These are phyloP conservation scores for Esox niger DNA, from an alignment of 2,113 vertebrate genomes.

Conservation along the genomic window DNA sequence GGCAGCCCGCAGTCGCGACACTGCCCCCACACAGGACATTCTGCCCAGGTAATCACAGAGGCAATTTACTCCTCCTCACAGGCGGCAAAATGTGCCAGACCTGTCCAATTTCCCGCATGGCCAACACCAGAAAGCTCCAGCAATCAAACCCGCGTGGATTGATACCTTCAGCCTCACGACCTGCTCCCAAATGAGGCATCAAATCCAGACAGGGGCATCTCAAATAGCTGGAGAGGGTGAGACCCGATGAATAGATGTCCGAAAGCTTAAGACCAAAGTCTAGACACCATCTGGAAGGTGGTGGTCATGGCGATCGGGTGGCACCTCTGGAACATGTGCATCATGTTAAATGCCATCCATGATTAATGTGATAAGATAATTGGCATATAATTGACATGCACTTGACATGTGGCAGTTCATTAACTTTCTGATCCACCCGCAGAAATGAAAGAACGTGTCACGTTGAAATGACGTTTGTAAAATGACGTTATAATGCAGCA, in stretches of 20 bases:
- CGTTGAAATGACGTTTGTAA: not conserved
- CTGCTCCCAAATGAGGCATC: too few relatives aligned
- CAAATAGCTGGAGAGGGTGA: constrained; percentile 6
- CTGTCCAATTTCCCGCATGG: constrained; percentile 28
- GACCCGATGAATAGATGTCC: constrained; percentile 18
- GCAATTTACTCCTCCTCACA: constrained; percentile 23
- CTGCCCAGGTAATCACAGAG: constrained; percentile 29
- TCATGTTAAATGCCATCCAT: constrained; percentile 16
- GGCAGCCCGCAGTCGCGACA: constrained; percentile 6
- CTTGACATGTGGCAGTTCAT: not conserved
- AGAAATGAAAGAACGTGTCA: not conserved
- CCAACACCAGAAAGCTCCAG: constrained; percentile 25
- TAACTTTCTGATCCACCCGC: not conserved
- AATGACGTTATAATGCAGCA: not conserved
- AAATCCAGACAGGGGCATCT: too few relatives aligned
- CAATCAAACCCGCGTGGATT: constrained; percentile 37
- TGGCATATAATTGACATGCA: not conserved
- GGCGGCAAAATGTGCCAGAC: constrained; percentile 7
- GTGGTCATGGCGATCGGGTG: constrained; percentile 30
- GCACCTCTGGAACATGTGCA: constrained; percentile 16
- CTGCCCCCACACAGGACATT: constrained; percentile 41
- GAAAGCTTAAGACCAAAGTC: constrained; percentile 40
- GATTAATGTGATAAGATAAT: constrained; percentile 25
- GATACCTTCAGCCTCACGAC: constrained; percentile 1
- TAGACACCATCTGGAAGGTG: constrained; percentile 62